These are phyloP conservation scores for Eulemur macaco DNA, from an alignment of 2,113 vertebrate genomes.

Conservation along the genomic window DNA sequence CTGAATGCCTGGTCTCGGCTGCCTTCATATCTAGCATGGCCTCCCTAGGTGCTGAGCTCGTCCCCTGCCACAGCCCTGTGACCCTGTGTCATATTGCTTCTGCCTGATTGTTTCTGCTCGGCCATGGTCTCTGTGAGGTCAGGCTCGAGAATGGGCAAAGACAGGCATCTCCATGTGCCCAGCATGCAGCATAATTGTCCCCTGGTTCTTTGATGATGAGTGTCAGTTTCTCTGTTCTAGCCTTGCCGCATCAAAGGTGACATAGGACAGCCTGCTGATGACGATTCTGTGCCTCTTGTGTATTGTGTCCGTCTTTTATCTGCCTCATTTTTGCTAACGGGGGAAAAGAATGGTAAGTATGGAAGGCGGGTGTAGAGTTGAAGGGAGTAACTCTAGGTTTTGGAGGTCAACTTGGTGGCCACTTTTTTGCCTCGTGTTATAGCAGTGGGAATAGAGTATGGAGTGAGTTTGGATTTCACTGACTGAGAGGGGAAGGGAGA, in stretches of 20 bases:
- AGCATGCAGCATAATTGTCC: not conserved
- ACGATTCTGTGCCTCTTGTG: constrained; percentile 89
- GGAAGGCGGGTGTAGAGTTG: not conserved
- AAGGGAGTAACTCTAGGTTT: fast-evolving
- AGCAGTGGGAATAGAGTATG: too few relatives aligned
- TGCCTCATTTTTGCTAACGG: constrained; percentile 95
- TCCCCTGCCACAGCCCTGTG: fast-evolving
- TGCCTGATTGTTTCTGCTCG: not conserved
- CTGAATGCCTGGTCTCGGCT: not conserved
- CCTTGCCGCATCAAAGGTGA: constrained; percentile 93
- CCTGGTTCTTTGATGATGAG: not conserved
- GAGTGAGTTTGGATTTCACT: not conserved
- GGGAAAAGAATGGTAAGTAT: constrained; percentile 90
- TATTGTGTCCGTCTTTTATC: constrained; percentile 95
- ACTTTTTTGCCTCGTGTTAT: fast-evolving
- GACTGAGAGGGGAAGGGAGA: too few relatives aligned
- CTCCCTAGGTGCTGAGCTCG: not conserved
- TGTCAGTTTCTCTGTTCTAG: constrained; percentile 80
- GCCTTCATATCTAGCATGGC: fast-evolving
- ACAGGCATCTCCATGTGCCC: not conserved
- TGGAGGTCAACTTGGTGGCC: not conserved
- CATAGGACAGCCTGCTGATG: constrained; percentile 93
- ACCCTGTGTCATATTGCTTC: not conserved
- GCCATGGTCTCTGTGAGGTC: not conserved
- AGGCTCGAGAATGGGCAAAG: not conserved